Percentiles rank a stretch among this genome's conserved stretches.
phyloP scores from a whole-genome alignment of 2,797 vertebrate genomes.

The Anguilla pacifica region DNA sequence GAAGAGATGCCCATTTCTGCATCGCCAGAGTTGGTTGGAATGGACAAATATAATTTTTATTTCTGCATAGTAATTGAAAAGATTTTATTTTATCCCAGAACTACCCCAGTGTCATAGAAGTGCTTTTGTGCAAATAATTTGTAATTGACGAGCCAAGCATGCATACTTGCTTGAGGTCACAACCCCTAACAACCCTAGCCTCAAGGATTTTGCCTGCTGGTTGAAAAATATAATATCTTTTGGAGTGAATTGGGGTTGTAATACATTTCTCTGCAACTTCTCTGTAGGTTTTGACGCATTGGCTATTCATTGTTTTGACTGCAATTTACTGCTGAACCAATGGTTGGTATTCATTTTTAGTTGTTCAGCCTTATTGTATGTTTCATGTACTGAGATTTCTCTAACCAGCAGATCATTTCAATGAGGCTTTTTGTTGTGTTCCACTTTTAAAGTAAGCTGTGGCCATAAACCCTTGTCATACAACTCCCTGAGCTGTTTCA shows the following conservation, averaged over 20 bases:
- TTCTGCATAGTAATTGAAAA: not conserved
- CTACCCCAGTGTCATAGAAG: not conserved
- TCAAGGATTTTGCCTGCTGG: not conserved
- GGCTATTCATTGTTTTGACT: constrained; percentile 5
- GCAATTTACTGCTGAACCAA: not conserved
- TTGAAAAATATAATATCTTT: not conserved
- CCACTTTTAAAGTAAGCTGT: not conserved
- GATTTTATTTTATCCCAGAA: not conserved
- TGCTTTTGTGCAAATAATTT: not conserved
- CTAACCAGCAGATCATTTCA: not conserved
- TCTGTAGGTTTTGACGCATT: not conserved
- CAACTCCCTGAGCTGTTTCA: not conserved
- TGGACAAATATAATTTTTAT: not conserved
- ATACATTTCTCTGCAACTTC: not conserved
- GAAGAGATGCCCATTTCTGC: not conserved
- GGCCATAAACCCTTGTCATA: not conserved
- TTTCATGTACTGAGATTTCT: not conserved
- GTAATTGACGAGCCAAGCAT: not conserved
- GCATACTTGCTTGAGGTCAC: not conserved
- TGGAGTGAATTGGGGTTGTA: not conserved
- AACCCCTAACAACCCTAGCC: not conserved
- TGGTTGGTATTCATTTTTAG: not conserved
- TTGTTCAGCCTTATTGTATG: not conserved
- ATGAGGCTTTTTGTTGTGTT: not conserved
- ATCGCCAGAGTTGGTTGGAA: not conserved